phyloP scores from a whole-genome alignment of 2,113 vertebrate genomes.

The Mus pahari region DNA sequence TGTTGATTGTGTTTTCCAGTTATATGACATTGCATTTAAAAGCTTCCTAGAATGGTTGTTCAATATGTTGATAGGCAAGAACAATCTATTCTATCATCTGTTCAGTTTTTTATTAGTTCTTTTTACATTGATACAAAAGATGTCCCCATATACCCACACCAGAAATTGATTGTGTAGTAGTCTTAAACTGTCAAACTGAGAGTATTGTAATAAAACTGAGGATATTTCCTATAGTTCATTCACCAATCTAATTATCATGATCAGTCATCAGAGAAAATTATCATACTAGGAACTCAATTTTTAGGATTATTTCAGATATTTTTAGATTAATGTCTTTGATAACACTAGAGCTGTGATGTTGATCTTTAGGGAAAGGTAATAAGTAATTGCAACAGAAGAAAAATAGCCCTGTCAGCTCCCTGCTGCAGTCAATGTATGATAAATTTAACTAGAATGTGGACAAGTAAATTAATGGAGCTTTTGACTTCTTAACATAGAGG shows the following conservation, averaged over 20 bases:
- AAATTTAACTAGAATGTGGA: slow-evolving; percentile 17
- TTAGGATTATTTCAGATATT: slow-evolving; percentile 66
- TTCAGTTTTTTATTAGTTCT: neutral
- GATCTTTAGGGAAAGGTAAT: slow-evolving; percentile 68
- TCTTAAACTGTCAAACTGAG: neutral
- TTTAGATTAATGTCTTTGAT: slow-evolving; percentile 76
- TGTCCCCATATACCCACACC: neutral
- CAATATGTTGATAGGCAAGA: neutral
- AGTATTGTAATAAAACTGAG: slow-evolving; percentile 27
- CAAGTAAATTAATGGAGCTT: slow-evolving; percentile 44
- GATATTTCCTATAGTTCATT: slow-evolving; percentile 66
- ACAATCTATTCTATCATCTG: slow-evolving; percentile 11
- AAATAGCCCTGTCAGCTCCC: slow-evolving; percentile 40
- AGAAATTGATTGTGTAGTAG: neutral
- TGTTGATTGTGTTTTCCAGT: neutral
- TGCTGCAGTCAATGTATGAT: slow-evolving; percentile 16
- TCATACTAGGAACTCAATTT: slow-evolving; percentile 46
- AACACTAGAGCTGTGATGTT: slow-evolving; percentile 50
- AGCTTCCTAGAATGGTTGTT: neutral
- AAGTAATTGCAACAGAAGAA: slow-evolving; percentile 61
- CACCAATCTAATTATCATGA: slow-evolving; percentile 73
- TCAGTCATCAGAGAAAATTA: slow-evolving; percentile 59
- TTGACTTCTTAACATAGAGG: neutral
- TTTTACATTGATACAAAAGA: slow-evolving; percentile 25
- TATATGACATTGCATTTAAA: neutral